phyloP scores from a whole-genome alignment of 2,888 invertebrate genomes.

The Drosophila atripex region DNA sequence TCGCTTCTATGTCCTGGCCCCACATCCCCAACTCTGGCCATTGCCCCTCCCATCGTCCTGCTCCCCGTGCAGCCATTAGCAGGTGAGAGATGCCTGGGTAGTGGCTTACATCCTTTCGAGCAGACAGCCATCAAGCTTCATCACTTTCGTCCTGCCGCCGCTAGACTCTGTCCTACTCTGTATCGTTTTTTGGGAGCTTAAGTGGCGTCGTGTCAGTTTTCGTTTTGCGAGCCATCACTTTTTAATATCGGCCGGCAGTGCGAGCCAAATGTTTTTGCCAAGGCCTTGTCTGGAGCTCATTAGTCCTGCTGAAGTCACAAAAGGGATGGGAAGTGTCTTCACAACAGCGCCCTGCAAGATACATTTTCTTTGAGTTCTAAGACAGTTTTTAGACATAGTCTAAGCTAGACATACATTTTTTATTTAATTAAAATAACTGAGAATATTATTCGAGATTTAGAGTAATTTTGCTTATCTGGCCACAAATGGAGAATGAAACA shows the following conservation, averaged over 20 bases:
- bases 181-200: conserved; percentile 70
- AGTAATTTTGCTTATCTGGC: background rate
- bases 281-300: background rate
- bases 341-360: background rate
- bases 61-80: conserved; percentile 51
- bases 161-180: conserved; percentile 30
- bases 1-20: background rate
- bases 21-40: background rate
- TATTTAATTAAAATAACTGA: background rate
- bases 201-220: conserved; percentile 74
- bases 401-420: too few relatives aligned
- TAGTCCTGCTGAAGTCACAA: background rate
- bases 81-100: conserved; percentile 45
- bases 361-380: background rate
- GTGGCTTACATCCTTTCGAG: conserved; percentile 16
- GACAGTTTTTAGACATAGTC: too few relatives aligned
- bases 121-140: conserved; percentile 66
- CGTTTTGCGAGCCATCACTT: conserved; percentile 58
- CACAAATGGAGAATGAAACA: background rate
- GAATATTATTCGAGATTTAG: background rate
- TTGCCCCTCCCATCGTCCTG: background rate
- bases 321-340: background rate
- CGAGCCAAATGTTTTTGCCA: conserved; percentile 39
- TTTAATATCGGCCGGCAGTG: conserved; percentile 62
- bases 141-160: conserved; percentile 16